These are phyloP conservation scores for Lepus oiostolus DNA, from an alignment of 2,797 vertebrate species.

Conservation along the genomic window DNA sequence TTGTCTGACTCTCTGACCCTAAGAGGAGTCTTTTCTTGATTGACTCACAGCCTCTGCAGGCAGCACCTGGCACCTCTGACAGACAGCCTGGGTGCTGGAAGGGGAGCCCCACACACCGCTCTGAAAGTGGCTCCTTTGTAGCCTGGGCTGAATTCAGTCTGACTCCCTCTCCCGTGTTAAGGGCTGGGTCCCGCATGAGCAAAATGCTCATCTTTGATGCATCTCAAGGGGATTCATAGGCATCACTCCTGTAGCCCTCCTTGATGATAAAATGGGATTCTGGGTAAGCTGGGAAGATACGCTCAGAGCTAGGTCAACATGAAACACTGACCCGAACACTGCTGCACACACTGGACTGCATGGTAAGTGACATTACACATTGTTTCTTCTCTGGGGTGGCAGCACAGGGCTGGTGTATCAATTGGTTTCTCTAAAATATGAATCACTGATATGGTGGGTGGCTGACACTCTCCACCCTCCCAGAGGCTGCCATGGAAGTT, in stretches of 20 bases:
- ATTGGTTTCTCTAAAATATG: background rate
- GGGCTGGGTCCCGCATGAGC: background rate
- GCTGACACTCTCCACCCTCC: background rate
- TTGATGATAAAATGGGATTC: background rate
- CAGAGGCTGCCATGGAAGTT: background rate
- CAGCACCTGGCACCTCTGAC: background rate
- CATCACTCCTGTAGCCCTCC: background rate
- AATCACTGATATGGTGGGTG: background rate
- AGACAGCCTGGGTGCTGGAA: background rate
- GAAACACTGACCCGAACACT: background rate
- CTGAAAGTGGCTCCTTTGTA: background rate
- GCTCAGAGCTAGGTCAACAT: background rate
- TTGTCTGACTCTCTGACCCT: background rate
- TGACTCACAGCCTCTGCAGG: background rate
- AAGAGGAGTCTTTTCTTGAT: background rate
- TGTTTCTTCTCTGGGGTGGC: background rate
- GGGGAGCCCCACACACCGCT: background rate
- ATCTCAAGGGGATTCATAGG: background rate
- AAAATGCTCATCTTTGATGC: background rate
- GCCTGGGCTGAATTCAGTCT: background rate
- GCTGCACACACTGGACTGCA: background rate
- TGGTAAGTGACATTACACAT: background rate
- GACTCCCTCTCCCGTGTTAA: background rate
- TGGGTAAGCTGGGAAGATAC: background rate
- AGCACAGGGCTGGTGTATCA: background rate